phyloP scores from a whole-genome alignment of 2,888 invertebrate genomes.

The Caradrina clavipalpis region DNA sequence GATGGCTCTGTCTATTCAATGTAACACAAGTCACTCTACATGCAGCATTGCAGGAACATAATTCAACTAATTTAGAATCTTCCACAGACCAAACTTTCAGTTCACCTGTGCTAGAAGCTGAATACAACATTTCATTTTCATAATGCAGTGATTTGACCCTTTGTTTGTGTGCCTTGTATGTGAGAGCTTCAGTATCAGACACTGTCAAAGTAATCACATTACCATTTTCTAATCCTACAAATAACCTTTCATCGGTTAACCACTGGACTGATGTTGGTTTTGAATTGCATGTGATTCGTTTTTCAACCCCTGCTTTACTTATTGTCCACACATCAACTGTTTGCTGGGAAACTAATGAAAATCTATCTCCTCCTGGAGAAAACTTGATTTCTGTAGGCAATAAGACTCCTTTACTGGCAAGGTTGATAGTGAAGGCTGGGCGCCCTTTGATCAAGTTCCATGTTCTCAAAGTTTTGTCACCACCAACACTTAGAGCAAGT shows the following conservation, averaged over 20 bases:
- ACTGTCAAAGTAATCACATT: conserved; percentile 91
- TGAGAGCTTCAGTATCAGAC: conserved; percentile 85
- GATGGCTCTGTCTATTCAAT: conserved; percentile 88
- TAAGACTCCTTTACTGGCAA: conserved; percentile 92
- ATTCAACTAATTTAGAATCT: conserved; percentile 84
- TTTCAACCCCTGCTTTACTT: conserved; percentile 93
- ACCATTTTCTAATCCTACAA: conserved; percentile 95
- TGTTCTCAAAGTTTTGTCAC: conserved; percentile 95
- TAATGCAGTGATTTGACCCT: conserved; percentile 93
- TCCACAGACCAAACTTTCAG: conserved; percentile 93
- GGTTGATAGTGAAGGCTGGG: conserved; percentile 96
- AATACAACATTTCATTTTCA: conserved; percentile 91
- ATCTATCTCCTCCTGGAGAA: conserved; percentile 94
- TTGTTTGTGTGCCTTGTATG: conserved; percentile 91
- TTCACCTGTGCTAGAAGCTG: conserved; percentile 95
- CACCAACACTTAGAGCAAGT: conserved; percentile 96
- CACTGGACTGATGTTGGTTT: conserved; percentile 94
- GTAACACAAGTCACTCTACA: conserved; percentile 94
- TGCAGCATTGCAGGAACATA: conserved; percentile 92
- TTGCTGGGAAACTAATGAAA: conserved; percentile 94
- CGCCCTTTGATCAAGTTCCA: conserved; percentile 99
- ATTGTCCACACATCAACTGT: conserved; percentile 95
- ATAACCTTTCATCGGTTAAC: conserved; percentile 91
- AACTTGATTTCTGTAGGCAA: conserved; percentile 91
- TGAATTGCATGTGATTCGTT: conserved; percentile 92